Evolutionary conservation across 2,888 invertebrate species (phyloP).

Genomic region (Drosophila mimica): DNA sequence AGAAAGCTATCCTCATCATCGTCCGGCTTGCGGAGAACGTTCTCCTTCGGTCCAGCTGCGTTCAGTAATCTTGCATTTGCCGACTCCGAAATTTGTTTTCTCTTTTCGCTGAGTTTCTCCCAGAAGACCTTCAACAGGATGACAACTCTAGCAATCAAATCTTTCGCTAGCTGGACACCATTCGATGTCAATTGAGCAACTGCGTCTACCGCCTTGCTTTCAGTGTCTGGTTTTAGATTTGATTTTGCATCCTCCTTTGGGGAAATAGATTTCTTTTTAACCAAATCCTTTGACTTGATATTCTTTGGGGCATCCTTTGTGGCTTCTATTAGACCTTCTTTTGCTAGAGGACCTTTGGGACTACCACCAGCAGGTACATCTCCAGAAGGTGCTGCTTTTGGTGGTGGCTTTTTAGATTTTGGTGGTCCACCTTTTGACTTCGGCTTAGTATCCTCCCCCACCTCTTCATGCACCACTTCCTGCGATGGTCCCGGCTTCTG

Average conservation of each 20-base stretch:
- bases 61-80: constrained; percentile 21
- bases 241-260: neutral
- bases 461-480: constrained; percentile 17
- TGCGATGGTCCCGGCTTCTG: constrained; percentile 84
- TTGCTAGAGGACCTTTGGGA: neutral
- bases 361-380: constrained; percentile 1
- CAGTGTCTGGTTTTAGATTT: constrained; percentile 2
- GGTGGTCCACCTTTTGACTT: constrained; percentile 4
- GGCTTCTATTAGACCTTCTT: neutral
- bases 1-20: constrained; percentile 7
- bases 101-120: constrained; percentile 5
- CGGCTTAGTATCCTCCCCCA: neutral
- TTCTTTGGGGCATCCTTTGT: neutral
- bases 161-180: constrained; percentile 19
- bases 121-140: neutral
- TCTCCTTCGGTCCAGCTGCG: neutral
- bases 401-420: constrained; percentile 21
- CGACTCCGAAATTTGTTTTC: constrained; percentile 1
- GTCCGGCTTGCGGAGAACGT: neutral
- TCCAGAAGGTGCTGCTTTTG: constrained; percentile 23
- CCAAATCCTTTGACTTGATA: neutral
- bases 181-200: constrained; percentile 29
- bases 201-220: constrained; percentile 24
- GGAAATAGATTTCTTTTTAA: neutral
- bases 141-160: constrained; percentile 18